These are phyloP conservation scores for Gymnopithys bicolor DNA, from an alignment of 2,797 vertebrate species.

Conservation along the genomic window DNA sequence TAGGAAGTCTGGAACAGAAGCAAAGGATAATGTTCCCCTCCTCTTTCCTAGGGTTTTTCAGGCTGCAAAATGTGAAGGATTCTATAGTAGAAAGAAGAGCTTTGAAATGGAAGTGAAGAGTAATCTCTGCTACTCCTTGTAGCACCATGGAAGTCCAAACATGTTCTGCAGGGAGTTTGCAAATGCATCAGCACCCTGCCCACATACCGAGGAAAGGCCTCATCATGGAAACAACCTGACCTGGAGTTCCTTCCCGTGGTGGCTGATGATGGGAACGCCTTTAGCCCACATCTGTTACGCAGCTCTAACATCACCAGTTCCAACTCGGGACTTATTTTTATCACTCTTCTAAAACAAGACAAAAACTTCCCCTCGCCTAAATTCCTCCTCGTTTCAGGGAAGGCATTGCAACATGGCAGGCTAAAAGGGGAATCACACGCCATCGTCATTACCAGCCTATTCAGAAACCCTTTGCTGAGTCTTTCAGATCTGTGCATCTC, in stretches of 20 bases:
- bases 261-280: background rate
- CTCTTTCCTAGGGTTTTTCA: background rate
- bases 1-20: background rate
- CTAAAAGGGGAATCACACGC: constrained; percentile 23
- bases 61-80: background rate
- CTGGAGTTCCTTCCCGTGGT: background rate
- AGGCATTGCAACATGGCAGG: background rate
- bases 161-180: background rate
- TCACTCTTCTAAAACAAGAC: background rate
- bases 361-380: background rate
- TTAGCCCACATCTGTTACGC: background rate
- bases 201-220: background rate
- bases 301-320: background rate
- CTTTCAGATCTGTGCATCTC: background rate
- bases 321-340: background rate
- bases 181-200: background rate
- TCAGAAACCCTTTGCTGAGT: constrained; percentile 22
- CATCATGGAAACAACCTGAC: background rate
- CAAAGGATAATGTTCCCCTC: background rate
- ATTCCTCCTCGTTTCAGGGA: background rate
- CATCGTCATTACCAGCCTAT: constrained; percentile 22
- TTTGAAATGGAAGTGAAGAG: background rate
- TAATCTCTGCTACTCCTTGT: background rate
- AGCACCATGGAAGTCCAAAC: background rate
- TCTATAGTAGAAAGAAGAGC: background rate